Percentiles rank a stretch among this genome's conserved stretches.
Conservation (phyloP, 2,113 vertebrate species). For the Gallinago media region DNA sequence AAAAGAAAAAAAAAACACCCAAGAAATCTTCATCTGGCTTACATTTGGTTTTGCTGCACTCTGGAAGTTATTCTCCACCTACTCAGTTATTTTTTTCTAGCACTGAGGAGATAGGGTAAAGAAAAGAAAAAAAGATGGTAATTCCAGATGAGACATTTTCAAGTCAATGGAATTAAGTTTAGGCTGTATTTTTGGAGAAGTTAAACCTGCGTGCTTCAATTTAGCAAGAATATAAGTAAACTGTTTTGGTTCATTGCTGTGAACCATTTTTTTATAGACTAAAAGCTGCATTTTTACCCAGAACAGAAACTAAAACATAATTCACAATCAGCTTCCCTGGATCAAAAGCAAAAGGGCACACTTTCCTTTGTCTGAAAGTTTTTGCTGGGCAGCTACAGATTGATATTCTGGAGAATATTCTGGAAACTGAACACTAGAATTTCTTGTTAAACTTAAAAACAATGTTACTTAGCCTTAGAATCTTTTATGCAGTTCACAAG, state of each 20-base stretch:
- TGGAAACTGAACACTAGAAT: background rate
- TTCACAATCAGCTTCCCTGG: background rate
- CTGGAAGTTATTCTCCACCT: conserved; percentile 1
- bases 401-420: background rate
- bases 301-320: background rate
- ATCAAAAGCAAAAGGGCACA: background rate
- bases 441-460: background rate
- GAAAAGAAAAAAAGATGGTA: background rate
- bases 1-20: background rate
- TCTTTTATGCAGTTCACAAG: background rate
- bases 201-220: background rate
- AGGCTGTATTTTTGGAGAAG: background rate
- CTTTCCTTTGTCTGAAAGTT: background rate
- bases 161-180: background rate
- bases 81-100: background rate
- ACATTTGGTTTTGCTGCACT: conserved; percentile 1
- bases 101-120: background rate
- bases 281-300: background rate
- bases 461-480: background rate
- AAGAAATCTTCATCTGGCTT: background rate
- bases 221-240: background rate
- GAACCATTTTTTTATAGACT: background rate
- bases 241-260: background rate
- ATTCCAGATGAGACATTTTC: background rate
- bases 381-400: background rate